phyloP scores from a whole-genome alignment of 2,113 vertebrate genomes.

The Psilopsiagon aurifrons region DNA sequence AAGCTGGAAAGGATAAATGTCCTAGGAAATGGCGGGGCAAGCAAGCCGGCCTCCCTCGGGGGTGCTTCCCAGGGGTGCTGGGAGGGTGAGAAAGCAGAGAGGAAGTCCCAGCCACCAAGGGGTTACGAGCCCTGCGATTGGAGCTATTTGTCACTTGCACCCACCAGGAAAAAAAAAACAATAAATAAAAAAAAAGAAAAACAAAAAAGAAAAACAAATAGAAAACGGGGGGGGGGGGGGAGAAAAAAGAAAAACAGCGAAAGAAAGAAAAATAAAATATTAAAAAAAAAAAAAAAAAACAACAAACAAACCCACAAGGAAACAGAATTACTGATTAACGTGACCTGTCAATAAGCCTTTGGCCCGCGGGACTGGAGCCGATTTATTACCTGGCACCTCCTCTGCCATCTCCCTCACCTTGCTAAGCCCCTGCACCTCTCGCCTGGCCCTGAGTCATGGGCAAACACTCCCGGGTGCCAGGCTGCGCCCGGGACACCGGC shows the following conservation, averaged over 20 bases:
- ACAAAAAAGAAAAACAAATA: too few relatives aligned
- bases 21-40: neutral
- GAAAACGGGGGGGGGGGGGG: too few relatives aligned
- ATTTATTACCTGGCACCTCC: slow-evolving; percentile 61
- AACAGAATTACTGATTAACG: slow-evolving; percentile 59
- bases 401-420: slow-evolving; percentile 60
- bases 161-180: neutral
- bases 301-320: too few relatives aligned
- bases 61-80: neutral
- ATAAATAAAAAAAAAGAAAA: neutral
- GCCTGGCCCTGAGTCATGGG: slow-evolving; percentile 37
- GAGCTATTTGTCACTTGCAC: slow-evolving; percentile 1
- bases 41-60: neutral
- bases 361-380: slow-evolving; percentile 38
- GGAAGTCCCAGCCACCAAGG: neutral
- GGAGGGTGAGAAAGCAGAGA: neutral
- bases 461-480: slow-evolving; percentile 65
- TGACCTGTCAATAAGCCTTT: slow-evolving; percentile 64
- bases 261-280: too few relatives aligned
- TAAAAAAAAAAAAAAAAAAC: too few relatives aligned
- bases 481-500: slow-evolving; percentile 9
- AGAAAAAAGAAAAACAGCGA: too few relatives aligned
- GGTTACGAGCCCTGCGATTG: neutral
- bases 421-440: slow-evolving; percentile 23
- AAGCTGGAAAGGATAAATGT: neutral